Percentiles rank a stretch among this genome's conserved stretches.
phyloP scores from a whole-genome alignment of 2,797 vertebrate species.

The Eidolon dupreanum region DNA sequence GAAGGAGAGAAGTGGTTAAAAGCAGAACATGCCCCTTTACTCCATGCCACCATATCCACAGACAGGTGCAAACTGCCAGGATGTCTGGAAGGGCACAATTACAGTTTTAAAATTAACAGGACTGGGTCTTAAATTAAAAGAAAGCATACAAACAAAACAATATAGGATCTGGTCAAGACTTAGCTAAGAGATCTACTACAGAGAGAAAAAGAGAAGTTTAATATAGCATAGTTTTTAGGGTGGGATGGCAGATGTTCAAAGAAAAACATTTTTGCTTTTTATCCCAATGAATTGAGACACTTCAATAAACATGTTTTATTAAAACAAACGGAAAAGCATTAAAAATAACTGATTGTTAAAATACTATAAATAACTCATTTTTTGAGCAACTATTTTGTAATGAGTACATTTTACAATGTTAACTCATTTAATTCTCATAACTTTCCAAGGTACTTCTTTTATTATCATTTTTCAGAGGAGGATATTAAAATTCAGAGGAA shows the following conservation, averaged over 20 bases:
- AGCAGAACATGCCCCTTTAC: not conserved
- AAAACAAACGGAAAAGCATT: not conserved
- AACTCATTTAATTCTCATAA: not conserved
- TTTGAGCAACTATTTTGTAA: not conserved
- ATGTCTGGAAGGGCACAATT: not conserved
- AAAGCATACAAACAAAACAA: not conserved
- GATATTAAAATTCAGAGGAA: constrained; percentile 45
- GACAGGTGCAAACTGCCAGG: not conserved
- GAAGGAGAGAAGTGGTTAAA: not conserved
- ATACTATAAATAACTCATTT: not conserved
- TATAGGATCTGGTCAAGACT: not conserved
- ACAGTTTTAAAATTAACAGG: not conserved
- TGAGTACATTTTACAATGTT: constrained; percentile 25
- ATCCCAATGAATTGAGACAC: not conserved
- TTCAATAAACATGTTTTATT: constrained; percentile 27
- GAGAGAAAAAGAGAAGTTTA: not conserved
- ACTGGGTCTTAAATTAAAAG: not conserved
- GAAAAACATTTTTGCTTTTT: not conserved
- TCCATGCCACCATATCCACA: not conserved
- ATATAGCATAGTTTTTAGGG: not conserved
- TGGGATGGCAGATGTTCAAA: not conserved
- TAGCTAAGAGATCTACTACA: not conserved
- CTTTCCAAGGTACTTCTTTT: not conserved
- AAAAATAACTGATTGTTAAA: not conserved
- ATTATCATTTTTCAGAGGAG: not conserved